Conservation (phyloP, 2,797 vertebrate genomes). For the Diplodus sargus region DNA sequence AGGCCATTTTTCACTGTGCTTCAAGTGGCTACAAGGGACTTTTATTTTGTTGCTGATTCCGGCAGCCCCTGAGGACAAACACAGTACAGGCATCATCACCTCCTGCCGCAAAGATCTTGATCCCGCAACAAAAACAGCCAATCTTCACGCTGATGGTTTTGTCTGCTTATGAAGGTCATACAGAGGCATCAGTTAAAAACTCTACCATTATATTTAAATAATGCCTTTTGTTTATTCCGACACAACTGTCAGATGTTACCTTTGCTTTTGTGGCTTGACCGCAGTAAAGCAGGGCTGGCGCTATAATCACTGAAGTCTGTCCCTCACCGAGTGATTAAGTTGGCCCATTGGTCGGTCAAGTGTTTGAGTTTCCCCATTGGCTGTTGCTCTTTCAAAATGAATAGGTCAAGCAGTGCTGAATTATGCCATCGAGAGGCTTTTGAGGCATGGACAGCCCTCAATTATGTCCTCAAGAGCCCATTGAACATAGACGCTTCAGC, state of each 20-base stretch:
- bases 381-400: neutral
- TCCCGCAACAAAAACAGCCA: too few relatives aligned
- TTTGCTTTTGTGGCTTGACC: neutral
- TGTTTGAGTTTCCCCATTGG: neutral
- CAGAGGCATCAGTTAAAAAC: too few relatives aligned
- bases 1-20: neutral
- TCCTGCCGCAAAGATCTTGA: too few relatives aligned
- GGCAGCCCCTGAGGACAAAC: too few relatives aligned
- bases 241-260: too few relatives aligned
- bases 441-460: neutral
- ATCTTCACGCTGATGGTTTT: too few relatives aligned
- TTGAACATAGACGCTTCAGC: neutral
- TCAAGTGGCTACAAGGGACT: too few relatives aligned
- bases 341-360: neutral
- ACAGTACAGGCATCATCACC: too few relatives aligned
- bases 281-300: neutral
- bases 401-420: neutral
- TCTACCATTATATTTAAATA: too few relatives aligned
- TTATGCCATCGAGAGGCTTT: neutral
- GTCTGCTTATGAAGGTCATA: neutral
- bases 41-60: too few relatives aligned
- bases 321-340: neutral
- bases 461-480: neutral
- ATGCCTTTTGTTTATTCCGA: too few relatives aligned
- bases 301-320: neutral